Evolutionary conservation across 2,113 vertebrate species (phyloP).

Genomic region (Ciconia boyciana): DNA sequence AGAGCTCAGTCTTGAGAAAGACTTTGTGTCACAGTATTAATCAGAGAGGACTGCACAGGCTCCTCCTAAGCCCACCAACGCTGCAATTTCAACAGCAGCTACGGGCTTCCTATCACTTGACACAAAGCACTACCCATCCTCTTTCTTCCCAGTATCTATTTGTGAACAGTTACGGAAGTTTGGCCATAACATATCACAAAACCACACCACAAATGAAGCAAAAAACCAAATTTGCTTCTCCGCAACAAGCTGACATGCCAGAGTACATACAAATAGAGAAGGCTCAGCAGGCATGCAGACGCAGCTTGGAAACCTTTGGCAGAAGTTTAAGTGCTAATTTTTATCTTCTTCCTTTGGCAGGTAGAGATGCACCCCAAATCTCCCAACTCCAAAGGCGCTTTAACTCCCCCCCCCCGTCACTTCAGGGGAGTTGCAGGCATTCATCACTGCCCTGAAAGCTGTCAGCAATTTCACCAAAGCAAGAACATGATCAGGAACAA

Average conservation of each 20-base stretch:
- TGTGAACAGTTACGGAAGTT: fast-evolving
- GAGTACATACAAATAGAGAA: background rate
- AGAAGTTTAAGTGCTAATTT: background rate
- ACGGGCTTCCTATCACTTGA: fast-evolving
- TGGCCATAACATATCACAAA: background rate
- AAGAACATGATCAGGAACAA: background rate
- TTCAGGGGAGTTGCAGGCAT: background rate
- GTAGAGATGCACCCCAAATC: background rate
- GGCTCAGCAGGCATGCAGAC: background rate
- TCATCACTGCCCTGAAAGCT: background rate
- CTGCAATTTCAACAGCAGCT: background rate
- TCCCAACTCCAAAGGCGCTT: background rate
- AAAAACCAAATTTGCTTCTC: background rate
- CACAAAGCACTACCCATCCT: background rate
- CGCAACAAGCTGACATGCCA: background rate
- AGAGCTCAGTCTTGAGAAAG: background rate
- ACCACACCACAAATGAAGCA: background rate
- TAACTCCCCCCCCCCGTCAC: background rate
- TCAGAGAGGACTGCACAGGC: background rate
- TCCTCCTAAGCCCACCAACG: background rate
- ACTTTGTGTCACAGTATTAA: background rate
- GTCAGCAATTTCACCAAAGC: background rate
- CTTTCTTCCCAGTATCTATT: background rate
- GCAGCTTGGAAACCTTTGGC: background rate
- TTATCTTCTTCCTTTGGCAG: background rate